Percentiles rank a stretch among this genome's conserved stretches.
Conservation (phyloP, 1,140 invertebrate genomes). For the Diprion similis region DNA sequence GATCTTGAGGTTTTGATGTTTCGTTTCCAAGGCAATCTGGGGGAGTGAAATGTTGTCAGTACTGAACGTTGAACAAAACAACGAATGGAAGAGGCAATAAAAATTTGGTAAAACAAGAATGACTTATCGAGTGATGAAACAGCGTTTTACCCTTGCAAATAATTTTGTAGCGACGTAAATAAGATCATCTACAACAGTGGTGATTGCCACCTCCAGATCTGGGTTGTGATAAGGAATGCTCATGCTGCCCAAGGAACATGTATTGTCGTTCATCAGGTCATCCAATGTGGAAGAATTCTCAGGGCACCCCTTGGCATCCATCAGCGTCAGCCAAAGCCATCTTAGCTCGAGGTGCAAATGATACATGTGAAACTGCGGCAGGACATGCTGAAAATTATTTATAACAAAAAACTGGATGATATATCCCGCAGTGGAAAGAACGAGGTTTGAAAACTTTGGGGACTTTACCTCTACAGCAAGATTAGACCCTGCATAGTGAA, state of each 20-base stretch:
- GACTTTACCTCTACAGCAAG: conserved; percentile 51
- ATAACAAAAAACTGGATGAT: conserved; percentile 12
- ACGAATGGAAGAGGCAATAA: neutral
- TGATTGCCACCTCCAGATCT: conserved; percentile 42
- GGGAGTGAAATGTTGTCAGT: conserved; percentile 11
- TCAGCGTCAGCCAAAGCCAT: conserved; percentile 53
- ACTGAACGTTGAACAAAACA: no score
- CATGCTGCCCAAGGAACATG: conserved; percentile 28
- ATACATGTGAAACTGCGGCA: conserved; percentile 59
- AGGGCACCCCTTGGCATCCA: conserved; percentile 33
- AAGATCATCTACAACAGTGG: conserved; percentile 47
- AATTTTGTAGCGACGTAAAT: conserved; percentile 49
- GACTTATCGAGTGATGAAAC: conserved; percentile 7
- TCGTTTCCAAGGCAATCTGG: conserved; percentile 39
- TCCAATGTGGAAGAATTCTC: neutral
- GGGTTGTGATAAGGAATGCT: conserved; percentile 29
- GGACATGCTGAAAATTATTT: conserved; percentile 44
- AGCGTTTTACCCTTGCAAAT: conserved; percentile 48
- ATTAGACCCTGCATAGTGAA: conserved; percentile 52
- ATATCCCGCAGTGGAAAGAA: neutral
- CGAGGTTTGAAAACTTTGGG: neutral
- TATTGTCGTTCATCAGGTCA: no score
- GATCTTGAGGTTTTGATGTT: conserved; percentile 36
- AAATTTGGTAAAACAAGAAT: conserved; percentile 13
- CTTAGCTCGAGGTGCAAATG: conserved; percentile 59